These are phyloP conservation scores for Cavia porcellus DNA, from an alignment of 2,113 vertebrate genomes.

Conservation along the genomic window DNA sequence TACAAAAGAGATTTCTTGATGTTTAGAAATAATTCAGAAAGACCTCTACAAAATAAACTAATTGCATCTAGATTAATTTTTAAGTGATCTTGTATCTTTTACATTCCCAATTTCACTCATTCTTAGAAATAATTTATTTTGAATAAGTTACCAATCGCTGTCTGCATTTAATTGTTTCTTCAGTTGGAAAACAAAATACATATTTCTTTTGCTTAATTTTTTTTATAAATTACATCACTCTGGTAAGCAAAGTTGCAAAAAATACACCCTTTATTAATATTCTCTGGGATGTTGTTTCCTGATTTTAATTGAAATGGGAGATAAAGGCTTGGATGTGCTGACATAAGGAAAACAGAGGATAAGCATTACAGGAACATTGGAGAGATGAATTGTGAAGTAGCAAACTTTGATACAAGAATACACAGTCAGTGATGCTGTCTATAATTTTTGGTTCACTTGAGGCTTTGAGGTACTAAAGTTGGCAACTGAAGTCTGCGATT, in stretches of 20 bases:
- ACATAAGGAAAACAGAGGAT: background rate
- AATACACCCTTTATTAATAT: background rate
- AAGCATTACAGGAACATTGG: background rate
- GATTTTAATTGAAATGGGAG: background rate
- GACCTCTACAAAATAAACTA: background rate
- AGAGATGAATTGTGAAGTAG: background rate
- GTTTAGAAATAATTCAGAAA: background rate
- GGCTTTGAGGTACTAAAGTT: background rate
- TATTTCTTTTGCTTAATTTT: background rate
- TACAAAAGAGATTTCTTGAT: background rate
- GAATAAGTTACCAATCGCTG: background rate
- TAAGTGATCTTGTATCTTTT: background rate
- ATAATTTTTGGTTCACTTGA: background rate
- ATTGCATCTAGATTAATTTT: background rate
- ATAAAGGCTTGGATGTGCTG: background rate
- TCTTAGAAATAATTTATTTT: slow-evolving; percentile 7
- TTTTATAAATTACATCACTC: background rate
- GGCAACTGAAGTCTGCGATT: background rate
- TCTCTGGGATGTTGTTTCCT: background rate
- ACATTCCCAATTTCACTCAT: background rate
- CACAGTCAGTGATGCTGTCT: background rate
- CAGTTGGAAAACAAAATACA: background rate
- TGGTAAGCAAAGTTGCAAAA: background rate
- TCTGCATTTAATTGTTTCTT: background rate
- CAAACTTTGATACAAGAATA: background rate